Evolutionary conservation across 2,113 vertebrate genomes (phyloP).

Genomic region (Pteropus alecto): DNA sequence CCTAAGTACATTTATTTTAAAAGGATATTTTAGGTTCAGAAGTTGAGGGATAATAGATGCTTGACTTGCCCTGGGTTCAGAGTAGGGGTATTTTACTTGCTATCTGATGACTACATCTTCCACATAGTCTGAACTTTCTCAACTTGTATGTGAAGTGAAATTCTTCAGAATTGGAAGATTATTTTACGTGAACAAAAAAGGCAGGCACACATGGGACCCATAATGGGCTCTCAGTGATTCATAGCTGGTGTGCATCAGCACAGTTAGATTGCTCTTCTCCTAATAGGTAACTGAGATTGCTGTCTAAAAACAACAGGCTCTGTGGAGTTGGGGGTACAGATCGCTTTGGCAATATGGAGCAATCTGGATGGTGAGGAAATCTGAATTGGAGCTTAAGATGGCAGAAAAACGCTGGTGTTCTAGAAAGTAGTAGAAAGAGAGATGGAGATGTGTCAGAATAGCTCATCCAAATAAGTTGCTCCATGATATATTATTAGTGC

Average conservation of each 20-base stretch:
- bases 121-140: background rate
- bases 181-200: background rate
- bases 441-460: background rate
- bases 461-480: background rate
- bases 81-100: background rate
- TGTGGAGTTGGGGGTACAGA: background rate
- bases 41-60: background rate
- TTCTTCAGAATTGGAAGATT: conserved; percentile 10
- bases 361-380: background rate
- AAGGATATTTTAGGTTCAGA: background rate
- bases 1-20: background rate
- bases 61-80: background rate
- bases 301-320: background rate
- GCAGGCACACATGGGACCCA: background rate
- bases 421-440: background rate
- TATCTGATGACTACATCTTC: background rate
- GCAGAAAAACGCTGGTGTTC: background rate
- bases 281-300: background rate
- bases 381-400: background rate
- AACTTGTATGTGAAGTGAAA: background rate
- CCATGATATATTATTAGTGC: background rate
- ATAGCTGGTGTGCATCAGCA: conserved; percentile 18
- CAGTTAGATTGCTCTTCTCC: background rate
- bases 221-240: background rate
- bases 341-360: background rate